Conservation (phyloP, 2,113 vertebrate genomes). For the Phoenicopterus ruber region DNA sequence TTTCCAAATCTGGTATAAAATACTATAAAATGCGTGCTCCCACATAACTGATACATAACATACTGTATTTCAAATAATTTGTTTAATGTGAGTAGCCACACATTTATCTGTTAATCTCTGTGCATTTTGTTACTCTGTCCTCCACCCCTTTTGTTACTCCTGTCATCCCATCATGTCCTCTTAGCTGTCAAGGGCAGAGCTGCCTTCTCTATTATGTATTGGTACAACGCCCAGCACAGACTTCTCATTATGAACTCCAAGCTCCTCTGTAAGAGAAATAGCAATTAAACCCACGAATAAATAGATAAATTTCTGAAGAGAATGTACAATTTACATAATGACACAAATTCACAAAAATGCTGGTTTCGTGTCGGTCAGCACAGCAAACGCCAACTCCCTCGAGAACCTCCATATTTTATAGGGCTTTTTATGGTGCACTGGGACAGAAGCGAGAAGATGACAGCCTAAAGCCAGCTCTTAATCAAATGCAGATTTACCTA, state of each 20-base stretch:
- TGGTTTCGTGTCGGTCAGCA: neutral
- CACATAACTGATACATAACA: neutral
- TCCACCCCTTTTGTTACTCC: constrained; percentile 21
- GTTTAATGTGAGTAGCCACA: neutral
- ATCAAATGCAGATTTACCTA: constrained; percentile 49
- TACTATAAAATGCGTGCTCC: neutral
- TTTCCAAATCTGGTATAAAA: neutral
- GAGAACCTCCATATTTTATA: constrained; percentile 34
- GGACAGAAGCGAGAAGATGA: constrained; percentile 12
- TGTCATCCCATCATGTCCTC: neutral
- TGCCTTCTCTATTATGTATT: constrained; percentile 10
- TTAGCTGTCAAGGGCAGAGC: constrained; percentile 16
- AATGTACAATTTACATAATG: constrained; percentile 10
- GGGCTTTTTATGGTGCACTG: neutral
- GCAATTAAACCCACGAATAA: constrained; percentile 24
- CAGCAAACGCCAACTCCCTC: neutral
- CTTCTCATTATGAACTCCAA: neutral
- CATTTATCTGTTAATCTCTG: neutral
- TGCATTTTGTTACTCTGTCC: neutral
- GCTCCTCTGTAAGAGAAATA: neutral
- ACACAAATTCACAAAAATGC: constrained; percentile 51
- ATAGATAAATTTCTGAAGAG: constrained; percentile 11
- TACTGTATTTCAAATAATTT: neutral
- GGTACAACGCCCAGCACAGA: constrained; percentile 36
- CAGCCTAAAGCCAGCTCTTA: constrained; percentile 15